Percentiles rank a stretch among this genome's conserved stretches.
Evolutionary conservation across 2,797 vertebrate genomes (phyloP).

Genomic region (Sebastes taczanowskii): DNA sequence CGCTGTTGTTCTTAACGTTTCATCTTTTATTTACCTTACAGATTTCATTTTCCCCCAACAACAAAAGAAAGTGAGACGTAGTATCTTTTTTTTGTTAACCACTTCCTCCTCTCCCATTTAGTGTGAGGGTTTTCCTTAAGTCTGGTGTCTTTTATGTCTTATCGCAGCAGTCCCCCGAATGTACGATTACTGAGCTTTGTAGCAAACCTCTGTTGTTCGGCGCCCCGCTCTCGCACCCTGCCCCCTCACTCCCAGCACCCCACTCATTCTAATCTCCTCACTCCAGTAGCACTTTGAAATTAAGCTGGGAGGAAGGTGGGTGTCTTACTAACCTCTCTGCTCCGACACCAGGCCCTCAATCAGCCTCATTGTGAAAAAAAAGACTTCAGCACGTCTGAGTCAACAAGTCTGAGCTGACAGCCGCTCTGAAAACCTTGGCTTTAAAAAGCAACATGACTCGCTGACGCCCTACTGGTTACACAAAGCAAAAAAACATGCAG

Average conservation of each 20-base stretch:
- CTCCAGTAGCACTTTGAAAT: constrained; percentile 77
- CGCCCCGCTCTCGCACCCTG: constrained; percentile 47
- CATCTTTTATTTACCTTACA: constrained; percentile 50
- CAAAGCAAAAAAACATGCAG: background rate
- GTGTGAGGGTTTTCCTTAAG: constrained; percentile 51
- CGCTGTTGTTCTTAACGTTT: constrained; percentile 34
- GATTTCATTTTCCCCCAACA: constrained; percentile 28
- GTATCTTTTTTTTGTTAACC: background rate
- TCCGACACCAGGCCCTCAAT: constrained; percentile 63
- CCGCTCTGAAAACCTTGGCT: constrained; percentile 22
- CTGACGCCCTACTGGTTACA: background rate
- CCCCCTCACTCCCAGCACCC: constrained; percentile 41
- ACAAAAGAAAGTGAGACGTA: constrained; percentile 39
- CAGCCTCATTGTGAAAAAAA: constrained; percentile 53
- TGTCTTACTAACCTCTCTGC: constrained; percentile 69
- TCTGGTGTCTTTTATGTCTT: constrained; percentile 49
- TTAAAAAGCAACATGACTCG: constrained; percentile 4
- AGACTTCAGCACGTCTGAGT: constrained; percentile 43
- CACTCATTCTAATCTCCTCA: constrained; percentile 73
- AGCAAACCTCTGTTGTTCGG: constrained; percentile 69
- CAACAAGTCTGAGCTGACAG: constrained; percentile 52
- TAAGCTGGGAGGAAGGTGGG: constrained; percentile 70
- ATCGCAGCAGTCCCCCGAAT: constrained; percentile 53
- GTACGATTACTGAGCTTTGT: constrained; percentile 66
- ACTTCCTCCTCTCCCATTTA: constrained; percentile 58